Base-by-base conservation (phyloP, 2,113 vertebrate genomes). In the Ophiodon elongatus region DNA sequence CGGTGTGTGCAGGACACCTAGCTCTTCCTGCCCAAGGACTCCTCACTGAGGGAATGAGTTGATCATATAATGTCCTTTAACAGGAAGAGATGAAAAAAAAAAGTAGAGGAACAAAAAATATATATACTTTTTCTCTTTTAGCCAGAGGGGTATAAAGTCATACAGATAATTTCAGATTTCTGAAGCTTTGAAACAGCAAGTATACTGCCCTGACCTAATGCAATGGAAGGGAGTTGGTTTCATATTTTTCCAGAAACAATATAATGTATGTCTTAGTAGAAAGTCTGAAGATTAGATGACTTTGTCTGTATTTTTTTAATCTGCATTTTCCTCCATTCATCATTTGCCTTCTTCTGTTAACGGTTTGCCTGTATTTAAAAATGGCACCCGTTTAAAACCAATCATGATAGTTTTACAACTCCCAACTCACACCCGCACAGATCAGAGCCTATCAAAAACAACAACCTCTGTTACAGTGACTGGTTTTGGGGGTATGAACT, bases 1-100 rank as follows among this genome's bases (percentile, higher is more conserved):
- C 19, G 6, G 29, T 31, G 52, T 45, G 52, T 62, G 59, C 8
- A 62, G 41, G 50, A 65, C 69, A 76, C 39, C 37, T 68, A 65
- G 29, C 23, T 67, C 11, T 52, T n/a, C 11, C 64, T 69, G 47
- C 4, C 21, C 35, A 47, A 54, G n/a, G 64, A 47, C 25, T 76
- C 27, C 4, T 76, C 15, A 64, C 1, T 64, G 33, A 52, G 14
- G 8, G 47, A 47, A 23, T 47, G 6, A 39, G n/a, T 7, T 43
- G 6, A 59, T 50, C 54, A 60, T 35, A 33, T 5, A 43, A 25
- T 23, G n/a, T n/a, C 7, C 0, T 37, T 75, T 76, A 35, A 52
- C 6, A 37, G 8, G n/a, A 68, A 72, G 33, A 50, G 70, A 59
- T 17, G 2, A 70, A 50, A 37, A 10, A 56, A 47, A 6, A 59